A percentile compares a stretch with the other conserved stretches of the same genome.
These are phyloP conservation scores for Cenopis cana DNA, from an alignment of 2,888 invertebrate species.

Conservation along the genomic window DNA sequence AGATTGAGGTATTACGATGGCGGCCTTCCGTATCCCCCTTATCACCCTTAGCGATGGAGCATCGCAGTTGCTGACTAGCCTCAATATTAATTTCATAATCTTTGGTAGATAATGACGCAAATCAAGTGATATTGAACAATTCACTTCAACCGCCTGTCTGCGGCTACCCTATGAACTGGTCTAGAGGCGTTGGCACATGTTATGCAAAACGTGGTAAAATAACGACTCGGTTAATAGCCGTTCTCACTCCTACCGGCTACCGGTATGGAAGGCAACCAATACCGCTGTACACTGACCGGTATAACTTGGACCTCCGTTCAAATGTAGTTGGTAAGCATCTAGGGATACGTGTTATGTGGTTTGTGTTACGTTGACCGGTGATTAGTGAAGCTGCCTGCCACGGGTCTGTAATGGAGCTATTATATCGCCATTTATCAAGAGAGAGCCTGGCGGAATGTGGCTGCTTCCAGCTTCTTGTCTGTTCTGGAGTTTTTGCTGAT, in stretches of 20 bases:
- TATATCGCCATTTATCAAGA: slow-evolving; percentile 46
- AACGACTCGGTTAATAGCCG: slow-evolving; percentile 26
- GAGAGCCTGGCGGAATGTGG: slow-evolving; percentile 43
- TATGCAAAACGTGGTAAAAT: slow-evolving; percentile 29
- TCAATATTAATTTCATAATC: background rate
- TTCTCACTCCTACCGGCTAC: slow-evolving; percentile 21
- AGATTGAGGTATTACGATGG: too few relatives aligned
- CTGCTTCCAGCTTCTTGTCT: slow-evolving; percentile 15
- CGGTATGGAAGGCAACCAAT: background rate
- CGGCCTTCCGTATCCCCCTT: too few relatives aligned
- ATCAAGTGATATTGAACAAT: background rate
- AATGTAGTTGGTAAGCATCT: background rate
- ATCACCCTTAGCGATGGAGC: too few relatives aligned
- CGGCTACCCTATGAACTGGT: slow-evolving; percentile 6
- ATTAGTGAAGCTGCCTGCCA: slow-evolving; percentile 15
- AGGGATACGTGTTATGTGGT: background rate
- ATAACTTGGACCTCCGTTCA: background rate
- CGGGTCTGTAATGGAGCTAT: slow-evolving; percentile 46
- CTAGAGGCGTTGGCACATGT: slow-evolving; percentile 15
- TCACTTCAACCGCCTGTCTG: background rate
- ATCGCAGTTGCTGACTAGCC: background rate
- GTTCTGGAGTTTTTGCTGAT: slow-evolving; percentile 4
- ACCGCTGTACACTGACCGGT: background rate
- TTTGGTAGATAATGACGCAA: background rate
- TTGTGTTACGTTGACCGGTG: background rate